Evolutionary conservation across 2,797 vertebrate species (phyloP).

Genomic region (Chromis chromis): DNA sequence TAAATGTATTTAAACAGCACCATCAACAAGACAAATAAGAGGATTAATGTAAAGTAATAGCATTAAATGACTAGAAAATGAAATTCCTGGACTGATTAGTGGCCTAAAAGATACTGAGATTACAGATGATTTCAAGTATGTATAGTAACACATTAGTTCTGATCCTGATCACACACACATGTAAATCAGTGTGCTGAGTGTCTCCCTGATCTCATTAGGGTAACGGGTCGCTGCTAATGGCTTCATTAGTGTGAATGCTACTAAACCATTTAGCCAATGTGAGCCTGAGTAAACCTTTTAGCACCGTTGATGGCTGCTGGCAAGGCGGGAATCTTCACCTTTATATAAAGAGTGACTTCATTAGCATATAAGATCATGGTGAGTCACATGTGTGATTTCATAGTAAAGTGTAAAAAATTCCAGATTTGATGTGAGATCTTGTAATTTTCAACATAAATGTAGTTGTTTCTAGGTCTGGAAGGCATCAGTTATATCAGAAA

Average conservation of each 20-base stretch:
- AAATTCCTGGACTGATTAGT: not conserved
- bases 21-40: not conserved
- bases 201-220: slow-evolving; percentile 74
- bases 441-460: no score
- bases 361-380: slow-evolving; percentile 18
- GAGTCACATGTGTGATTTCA: not conserved
- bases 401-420: no score
- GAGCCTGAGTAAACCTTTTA: slow-evolving; percentile 63
- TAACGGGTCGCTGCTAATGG: slow-evolving; percentile 59
- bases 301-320: slow-evolving; percentile 13
- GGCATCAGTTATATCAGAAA: not conserved
- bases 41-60: not conserved
- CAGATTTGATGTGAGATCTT: no score
- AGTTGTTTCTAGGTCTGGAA: not conserved
- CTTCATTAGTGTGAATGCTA: slow-evolving; percentile 61
- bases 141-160: slow-evolving; percentile 4
- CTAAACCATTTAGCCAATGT: slow-evolving; percentile 67
- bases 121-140: not conserved
- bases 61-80: no score
- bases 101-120: not conserved
- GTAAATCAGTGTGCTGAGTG: slow-evolving; percentile 35
- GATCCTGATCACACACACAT: slow-evolving; percentile 55
- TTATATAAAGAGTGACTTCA: slow-evolving; percentile 15
- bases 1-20: not conserved
- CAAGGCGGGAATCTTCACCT: slow-evolving; percentile 19